Evolutionary conservation across 2,888 invertebrate species (phyloP).

Genomic region (Drosophila anomelani): DNA sequence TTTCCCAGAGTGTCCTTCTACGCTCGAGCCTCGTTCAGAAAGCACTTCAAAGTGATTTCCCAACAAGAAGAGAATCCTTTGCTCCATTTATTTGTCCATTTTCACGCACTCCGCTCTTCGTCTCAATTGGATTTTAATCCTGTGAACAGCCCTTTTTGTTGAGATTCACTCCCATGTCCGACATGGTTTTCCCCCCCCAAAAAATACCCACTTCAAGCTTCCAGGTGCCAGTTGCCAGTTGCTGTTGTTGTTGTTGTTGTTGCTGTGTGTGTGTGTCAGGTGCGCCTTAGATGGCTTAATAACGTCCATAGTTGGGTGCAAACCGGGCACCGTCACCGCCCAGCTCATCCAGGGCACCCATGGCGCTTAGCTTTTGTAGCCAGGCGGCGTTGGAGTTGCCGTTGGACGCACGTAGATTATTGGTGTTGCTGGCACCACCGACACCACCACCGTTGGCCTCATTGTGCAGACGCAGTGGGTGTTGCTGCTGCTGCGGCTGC

Average conservation of each 20-base stretch:
- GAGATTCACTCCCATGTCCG: conserved; percentile 15
- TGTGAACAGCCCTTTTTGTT: conserved; percentile 18
- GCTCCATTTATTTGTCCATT: conserved; percentile 44
- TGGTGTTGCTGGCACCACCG: conserved; percentile 51
- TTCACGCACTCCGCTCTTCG: conserved; percentile 39
- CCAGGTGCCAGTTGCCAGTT: conserved; percentile 28
- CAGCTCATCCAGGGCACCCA: conserved; percentile 75
- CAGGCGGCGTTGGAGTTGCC: conserved; percentile 71
- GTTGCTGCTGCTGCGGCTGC: conserved; percentile 51
- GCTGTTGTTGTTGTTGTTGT: conserved; percentile 19
- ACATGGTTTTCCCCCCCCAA: conserved; percentile 22
- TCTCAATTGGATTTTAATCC: conserved; percentile 42
- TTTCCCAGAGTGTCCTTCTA: conserved; percentile 33
- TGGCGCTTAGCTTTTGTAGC: conserved; percentile 76
- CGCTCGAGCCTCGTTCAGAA: conserved; percentile 25
- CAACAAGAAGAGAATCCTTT: conserved; percentile 18
- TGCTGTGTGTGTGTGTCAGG: conserved; percentile 42
- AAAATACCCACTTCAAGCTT: conserved; percentile 10
- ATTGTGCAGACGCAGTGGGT: conserved; percentile 72
- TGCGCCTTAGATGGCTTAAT: conserved; percentile 37
- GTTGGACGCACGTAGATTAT: conserved; percentile 49
- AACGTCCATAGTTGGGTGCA: conserved; percentile 69
- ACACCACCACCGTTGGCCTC: conserved; percentile 65
- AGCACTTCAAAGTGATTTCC: conserved; percentile 35
- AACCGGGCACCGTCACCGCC: conserved; percentile 44